These are phyloP conservation scores for Ascidia mentula DNA, from an alignment of 23 tunicate genomes.

Conservation along the genomic window DNA sequence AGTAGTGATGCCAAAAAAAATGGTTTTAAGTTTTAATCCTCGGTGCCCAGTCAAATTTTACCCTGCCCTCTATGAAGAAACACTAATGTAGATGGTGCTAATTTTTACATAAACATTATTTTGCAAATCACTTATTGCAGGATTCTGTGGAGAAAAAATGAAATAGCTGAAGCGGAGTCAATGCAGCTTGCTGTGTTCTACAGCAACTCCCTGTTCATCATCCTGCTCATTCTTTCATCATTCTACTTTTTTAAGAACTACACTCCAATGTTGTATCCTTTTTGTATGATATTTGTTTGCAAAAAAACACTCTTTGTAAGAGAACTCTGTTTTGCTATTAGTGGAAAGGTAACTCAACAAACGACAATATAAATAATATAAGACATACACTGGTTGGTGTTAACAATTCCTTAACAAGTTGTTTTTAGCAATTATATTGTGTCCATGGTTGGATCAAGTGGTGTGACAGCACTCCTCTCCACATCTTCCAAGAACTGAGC, in stretches of 20 bases:
- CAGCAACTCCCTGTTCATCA: slow-evolving; percentile 79
- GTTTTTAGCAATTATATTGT: slow-evolving; percentile 51
- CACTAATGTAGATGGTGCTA: too few species aligned
- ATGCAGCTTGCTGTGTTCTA: slow-evolving; percentile 89
- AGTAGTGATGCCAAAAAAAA: too few species aligned
- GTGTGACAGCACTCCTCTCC: slow-evolving; percentile 79
- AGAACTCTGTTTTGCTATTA: neutral
- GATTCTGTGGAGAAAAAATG: slow-evolving; percentile 85
- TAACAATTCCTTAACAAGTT: neutral
- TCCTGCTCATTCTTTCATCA: slow-evolving; percentile 62
- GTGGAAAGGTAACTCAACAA: neutral
- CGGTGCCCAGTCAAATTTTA: too few species aligned
- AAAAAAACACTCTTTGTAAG: neutral
- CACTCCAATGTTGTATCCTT: slow-evolving; percentile 60
- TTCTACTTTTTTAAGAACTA: slow-evolving; percentile 79
- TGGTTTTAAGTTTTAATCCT: too few species aligned
- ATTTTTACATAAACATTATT: too few species aligned
- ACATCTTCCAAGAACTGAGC: slow-evolving; percentile 78
- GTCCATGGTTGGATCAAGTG: slow-evolving; percentile 83
- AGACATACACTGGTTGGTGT: neutral
- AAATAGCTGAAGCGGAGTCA: slow-evolving; percentile 94
- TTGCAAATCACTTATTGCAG: slow-evolving; percentile 56
- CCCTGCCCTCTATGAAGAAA: too few species aligned
- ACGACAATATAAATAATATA: neutral
- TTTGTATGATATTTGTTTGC: neutral